Percentiles rank a stretch among this genome's conserved stretches.
These are phyloP conservation scores for Rhabdornis inornatus DNA, from an alignment of 2,113 vertebrate genomes.

Conservation along the genomic window DNA sequence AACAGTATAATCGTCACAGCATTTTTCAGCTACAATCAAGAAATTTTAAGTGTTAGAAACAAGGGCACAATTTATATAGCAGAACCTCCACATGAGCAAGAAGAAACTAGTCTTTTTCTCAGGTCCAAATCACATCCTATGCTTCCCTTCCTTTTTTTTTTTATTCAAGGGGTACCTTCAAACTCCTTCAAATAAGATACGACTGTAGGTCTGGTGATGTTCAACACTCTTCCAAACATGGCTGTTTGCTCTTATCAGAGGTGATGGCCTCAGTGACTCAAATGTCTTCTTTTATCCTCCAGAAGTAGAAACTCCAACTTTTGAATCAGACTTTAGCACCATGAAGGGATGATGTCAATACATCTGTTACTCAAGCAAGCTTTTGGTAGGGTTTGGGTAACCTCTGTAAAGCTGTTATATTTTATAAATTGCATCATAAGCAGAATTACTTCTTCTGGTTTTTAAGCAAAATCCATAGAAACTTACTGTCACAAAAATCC, in stretches of 20 bases:
- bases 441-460: not conserved
- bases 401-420: not conserved
- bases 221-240: not conserved
- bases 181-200: not conserved
- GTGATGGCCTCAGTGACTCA: not conserved
- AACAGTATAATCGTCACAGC: not conserved
- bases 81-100: not conserved
- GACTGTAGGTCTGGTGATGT: fast-evolving
- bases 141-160: not conserved
- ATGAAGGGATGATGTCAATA: not conserved
- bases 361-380: not conserved
- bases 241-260: not conserved
- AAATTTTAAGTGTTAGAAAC: not conserved
- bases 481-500: not conserved
- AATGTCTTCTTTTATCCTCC: not conserved
- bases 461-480: not conserved
- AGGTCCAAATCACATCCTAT: not conserved
- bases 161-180: not conserved
- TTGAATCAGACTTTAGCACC: not conserved
- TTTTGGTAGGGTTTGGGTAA: not conserved
- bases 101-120: not conserved
- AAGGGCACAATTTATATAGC: not conserved
- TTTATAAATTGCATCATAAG: not conserved
- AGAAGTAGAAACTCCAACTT: not conserved
- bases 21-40: not conserved